Conservation (phyloP, 2,113 vertebrate genomes). For the Mellivora capensis region DNA sequence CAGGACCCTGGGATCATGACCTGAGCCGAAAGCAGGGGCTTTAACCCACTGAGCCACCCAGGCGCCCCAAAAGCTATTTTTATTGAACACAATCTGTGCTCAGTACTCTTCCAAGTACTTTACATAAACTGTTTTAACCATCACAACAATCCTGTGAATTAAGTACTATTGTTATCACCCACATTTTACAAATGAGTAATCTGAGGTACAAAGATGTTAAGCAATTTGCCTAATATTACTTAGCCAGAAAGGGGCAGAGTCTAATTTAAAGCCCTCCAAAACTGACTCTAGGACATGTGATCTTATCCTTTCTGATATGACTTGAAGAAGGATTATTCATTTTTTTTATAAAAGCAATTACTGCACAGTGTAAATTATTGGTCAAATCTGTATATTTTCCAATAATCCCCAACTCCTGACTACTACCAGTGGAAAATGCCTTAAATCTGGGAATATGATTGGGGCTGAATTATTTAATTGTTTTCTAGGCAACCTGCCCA, state of each 20-base stretch:
- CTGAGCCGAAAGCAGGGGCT: no score
- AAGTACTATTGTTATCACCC: not conserved
- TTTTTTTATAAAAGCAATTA: slow-evolving; percentile 39
- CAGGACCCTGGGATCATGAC: no score
- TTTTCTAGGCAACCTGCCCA: not conserved
- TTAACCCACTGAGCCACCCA: no score
- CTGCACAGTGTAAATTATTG: not conserved
- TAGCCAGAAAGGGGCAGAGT: not conserved
- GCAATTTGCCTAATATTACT: slow-evolving; percentile 17
- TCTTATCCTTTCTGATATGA: slow-evolving; percentile 18
- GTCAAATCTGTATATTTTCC: not conserved
- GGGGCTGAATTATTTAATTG: slow-evolving; percentile 16
- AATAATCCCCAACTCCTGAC: not conserved
- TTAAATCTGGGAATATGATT: not conserved
- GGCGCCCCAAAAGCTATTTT: no score
- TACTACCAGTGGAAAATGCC: not conserved
- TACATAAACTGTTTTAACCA: not conserved
- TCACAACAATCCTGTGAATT: slow-evolving; percentile 2
- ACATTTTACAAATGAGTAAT: slow-evolving; percentile 41
- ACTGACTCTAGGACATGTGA: not conserved
- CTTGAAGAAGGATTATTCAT: slow-evolving; percentile 39
- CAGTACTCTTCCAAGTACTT: not conserved
- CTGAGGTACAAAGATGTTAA: slow-evolving; percentile 12
- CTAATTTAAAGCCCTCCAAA: not conserved
- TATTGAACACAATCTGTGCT: not conserved